These are phyloP conservation scores for Zoanthus sociatus DNA, from an alignment of 92 coral and sea anemone genomes.

Conservation along the genomic window DNA sequence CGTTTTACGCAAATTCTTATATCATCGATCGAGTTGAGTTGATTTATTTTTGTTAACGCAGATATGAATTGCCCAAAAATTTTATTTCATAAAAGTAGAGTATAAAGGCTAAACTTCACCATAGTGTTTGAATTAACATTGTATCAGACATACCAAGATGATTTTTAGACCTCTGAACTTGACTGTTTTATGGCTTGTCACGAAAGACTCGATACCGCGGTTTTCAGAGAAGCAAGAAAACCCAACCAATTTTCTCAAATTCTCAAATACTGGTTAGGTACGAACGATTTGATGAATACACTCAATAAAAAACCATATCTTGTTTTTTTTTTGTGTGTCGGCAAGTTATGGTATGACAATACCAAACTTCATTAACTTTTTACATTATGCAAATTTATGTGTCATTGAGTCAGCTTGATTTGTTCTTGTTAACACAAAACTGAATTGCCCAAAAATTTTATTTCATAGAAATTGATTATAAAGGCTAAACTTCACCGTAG, in stretches of 20 bases:
- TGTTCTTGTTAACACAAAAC: neutral
- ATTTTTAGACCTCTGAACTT: conserved; percentile 27
- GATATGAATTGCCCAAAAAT: conserved; percentile 20
- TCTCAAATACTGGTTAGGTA: neutral
- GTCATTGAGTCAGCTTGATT: neutral
- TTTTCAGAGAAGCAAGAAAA: neutral
- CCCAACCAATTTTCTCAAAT: neutral
- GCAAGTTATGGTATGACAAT: neutral
- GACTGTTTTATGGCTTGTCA: conserved; percentile 33
- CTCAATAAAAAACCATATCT: conserved; percentile 6
- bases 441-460: conserved; percentile 30
- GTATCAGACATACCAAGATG: conserved; percentile 42
- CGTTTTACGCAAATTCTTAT: neutral
- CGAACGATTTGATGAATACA: neutral
- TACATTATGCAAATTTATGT: neutral
- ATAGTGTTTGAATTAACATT: conserved; percentile 11
- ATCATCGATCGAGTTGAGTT: neutral
- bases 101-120: conserved; percentile 33
- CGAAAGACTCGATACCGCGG: neutral
- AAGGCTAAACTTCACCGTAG: conserved; percentile 37
- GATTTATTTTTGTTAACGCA: neutral
- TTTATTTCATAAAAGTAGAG: conserved; percentile 20
- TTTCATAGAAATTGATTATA: conserved; percentile 12
- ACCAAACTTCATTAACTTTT: neutral
- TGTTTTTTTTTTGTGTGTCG: neutral